Evolutionary conservation across 2,113 vertebrate species (phyloP), one percentile per base, ranked within the genome.

Genomic region (Ophthalmolycus amberensis): DNA sequence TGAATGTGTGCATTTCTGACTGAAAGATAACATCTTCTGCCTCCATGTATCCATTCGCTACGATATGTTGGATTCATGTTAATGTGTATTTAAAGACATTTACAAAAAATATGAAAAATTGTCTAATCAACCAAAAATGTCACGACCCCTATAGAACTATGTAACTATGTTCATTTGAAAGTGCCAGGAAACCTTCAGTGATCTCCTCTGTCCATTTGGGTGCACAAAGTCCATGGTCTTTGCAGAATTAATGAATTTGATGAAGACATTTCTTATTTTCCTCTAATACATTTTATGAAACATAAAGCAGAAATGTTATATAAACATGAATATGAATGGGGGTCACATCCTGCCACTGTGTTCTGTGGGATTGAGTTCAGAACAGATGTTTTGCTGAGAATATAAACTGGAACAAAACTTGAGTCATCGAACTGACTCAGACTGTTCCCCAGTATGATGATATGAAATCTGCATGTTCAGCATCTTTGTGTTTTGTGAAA

Each of bases 401-500:
- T 16, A 10, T 0, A 12, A 16, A 5, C 12, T 18, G n/a, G 25
- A 60, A 48, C 18, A 5, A 65, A 38, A 12, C 40, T 77, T 62
- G 37, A 44, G 42, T 12, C 74, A 84, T 11, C 8, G 1, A 44
- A 11, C 34, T 40, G 59, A 60, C 63, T 46, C 25, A 77, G 42
- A n/a, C 14, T 11, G 3, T 71, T 34, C 0, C 8, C 5, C 9
- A 50, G 42, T 42, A 34, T 16, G 48, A 11, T 38, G 20, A 14
- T 4, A 63, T 59, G 38, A 58, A 77, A 85, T 63, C 64, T 54
- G 37, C 59, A 46, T 3, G 5, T 15, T 84, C 64, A 77, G 85
- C 89, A 77, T 75, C 50, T 86, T 58, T 75, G 16, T 16, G 40
- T 48, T 69, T 77, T 71, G 52, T 76, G 63, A 73, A 89, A 85